Base-by-base conservation (phyloP, 2,113 vertebrate species). In the Rhegmatorhina hoffmannsi region DNA sequence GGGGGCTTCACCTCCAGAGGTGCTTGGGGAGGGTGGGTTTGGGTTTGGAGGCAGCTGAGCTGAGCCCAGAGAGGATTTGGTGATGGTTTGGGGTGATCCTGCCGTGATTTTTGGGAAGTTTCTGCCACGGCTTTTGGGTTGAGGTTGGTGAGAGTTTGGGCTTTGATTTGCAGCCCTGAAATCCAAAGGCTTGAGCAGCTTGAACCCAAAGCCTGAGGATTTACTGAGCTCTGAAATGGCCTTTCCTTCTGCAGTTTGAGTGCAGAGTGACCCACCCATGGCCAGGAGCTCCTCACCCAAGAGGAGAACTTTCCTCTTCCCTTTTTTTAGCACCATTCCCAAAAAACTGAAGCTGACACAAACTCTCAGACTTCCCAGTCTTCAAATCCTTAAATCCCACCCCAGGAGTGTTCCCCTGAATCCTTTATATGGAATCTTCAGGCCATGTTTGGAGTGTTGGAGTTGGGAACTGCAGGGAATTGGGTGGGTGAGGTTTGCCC, bases 201-300 rank as follows among this genome's bases (percentile, higher is more conserved):
- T 76, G 7, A 15, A 74, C 29, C 31, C 58, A 19, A 62, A 78
- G 6, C 21, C 18, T 43, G 56, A 0, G 36, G 0, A 43, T 88
- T 80, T 21, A 2, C 47, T 43, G 38, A 9, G 52, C 46, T 6
- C 38, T 68, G 12, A 1, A 58, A 17, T 40, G 6, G 60, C 7
- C 38, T 59, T 69, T 60, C 6, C 0, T 17, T 56, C 58, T 68
- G 20, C 38, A 26, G 10, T 47, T 24, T n/a, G 52, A 52, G 62
- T 0, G 16, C 40, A 15, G n/a, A 5, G 17, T 59, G 59, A 28
- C 36, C 6, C 17, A 3, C 1, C 0, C 31, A 56, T 52, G 74
- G 58, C 80, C 29, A 5, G 1, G 43, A 63, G 5, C 68, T 88
- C 19, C 36, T 68, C 58, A 62, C 28, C 20, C 44, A 9, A 58